Evolutionary conservation across 1,140 invertebrate genomes (phyloP), one percentile per base, ranked within the genome.

Genomic region (Matsumurasca onukii): DNA sequence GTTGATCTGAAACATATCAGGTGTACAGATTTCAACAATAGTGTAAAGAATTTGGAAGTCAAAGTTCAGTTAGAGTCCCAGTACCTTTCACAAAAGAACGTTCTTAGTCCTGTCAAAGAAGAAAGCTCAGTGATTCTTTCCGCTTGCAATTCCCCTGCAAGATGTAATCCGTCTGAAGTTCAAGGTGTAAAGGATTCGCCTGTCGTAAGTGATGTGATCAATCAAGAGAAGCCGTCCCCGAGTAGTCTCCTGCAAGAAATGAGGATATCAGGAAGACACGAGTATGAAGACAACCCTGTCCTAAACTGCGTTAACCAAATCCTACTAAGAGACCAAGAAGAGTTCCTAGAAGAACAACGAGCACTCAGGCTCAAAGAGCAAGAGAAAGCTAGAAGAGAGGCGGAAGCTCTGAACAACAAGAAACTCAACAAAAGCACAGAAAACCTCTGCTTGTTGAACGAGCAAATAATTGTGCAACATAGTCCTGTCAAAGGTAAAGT

Each of bases 281-380:
- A 76, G 25, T 77, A 74, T 45, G 71, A 88, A 75, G 88, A 90
- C 72, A 90, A 90, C 78, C 89, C 89, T 1, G 89, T 91, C 1
- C 76, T 91, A 22, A 88, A 91, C 75, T 90, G 89, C 73, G 88
- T 91, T 30, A 91, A 90, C 80, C 89, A 90, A 77, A 91, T 91
- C 70, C 78, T 91, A 3, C 76, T 90, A 17, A 76, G 79, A n/a
- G 83, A 84, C 68, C 81, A 80, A 77, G 82, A 84, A 30, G 81
- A 83, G 48, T 73, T 71, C 25, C 15, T 71, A 30, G 72, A 74
- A 45, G 70, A 72, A 48, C 67, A 70, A 31, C 64, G 67, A 49
- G 57, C 63, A 24, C 39, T 51, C 3, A 45, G 64, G 31, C 34
- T 73, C 1, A 62, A 68, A 25, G 55, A 67, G 52, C 51, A 27